Evolutionary conservation across 2,888 invertebrate genomes (phyloP).

Genomic region (Papilio protenor): DNA sequence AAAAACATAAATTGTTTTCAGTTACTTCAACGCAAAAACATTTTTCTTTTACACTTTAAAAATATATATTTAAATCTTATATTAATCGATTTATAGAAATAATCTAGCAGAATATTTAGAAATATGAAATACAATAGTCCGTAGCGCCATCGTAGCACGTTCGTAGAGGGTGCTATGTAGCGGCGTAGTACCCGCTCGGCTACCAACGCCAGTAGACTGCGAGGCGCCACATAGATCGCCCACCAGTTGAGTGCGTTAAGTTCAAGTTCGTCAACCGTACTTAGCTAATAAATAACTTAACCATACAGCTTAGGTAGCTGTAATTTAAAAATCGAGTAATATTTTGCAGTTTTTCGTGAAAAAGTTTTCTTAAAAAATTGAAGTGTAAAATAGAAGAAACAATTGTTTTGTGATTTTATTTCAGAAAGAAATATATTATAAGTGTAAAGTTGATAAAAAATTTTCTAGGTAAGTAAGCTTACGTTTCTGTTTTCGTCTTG

Average conservation of each 20-base stretch:
- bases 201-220: conserved; percentile 40
- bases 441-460: conserved; percentile 8
- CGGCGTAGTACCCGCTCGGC: neutral
- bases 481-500: neutral
- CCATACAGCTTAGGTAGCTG: neutral
- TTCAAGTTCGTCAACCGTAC: conserved; percentile 37
- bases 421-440: neutral
- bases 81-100: neutral
- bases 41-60: too few relatives aligned
- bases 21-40: too few relatives aligned
- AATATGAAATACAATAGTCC: neutral
- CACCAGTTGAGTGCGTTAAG: conserved; percentile 43
- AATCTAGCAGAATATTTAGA: neutral
- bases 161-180: neutral
- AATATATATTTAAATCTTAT: too few relatives aligned
- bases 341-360: neutral
- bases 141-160: neutral
- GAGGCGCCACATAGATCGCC: conserved; percentile 41
- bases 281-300: conserved; percentile 27
- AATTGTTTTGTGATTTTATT: neutral
- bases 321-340: neutral
- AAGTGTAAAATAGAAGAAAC: neutral
- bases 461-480: neutral
- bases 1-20: too few relatives aligned
- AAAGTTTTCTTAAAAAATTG: neutral